Evolutionary conservation across 2,797 vertebrate genomes (phyloP).

Genomic region (Oreonectes daqikongensis): DNA sequence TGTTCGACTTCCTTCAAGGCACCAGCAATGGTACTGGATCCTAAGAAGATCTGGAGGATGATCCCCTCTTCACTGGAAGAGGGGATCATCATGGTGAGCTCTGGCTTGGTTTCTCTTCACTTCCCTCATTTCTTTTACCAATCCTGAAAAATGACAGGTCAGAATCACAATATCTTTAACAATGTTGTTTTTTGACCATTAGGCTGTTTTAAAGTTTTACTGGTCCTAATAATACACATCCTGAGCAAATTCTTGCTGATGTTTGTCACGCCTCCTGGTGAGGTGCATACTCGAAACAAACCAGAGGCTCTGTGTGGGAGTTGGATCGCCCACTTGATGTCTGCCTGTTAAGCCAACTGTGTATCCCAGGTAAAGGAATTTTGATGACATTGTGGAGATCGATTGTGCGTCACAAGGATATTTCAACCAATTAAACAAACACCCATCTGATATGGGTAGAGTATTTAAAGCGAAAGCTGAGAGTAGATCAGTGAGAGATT

Average conservation of each 20-base stretch:
- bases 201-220: no score
- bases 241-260: constrained; percentile 63
- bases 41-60: no score
- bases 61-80: no score
- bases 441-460: not conserved
- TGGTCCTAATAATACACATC: constrained; percentile 3
- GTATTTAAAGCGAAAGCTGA: constrained; percentile 65
- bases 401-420: constrained; percentile 61
- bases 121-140: no score
- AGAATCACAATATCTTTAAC: no score
- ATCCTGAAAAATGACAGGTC: no score
- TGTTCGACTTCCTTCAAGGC: no score
- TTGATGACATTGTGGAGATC: constrained; percentile 45
- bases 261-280: constrained; percentile 55
- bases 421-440: constrained; percentile 54
- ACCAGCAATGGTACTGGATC: no score
- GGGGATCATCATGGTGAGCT: no score
- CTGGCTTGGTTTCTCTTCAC: no score
- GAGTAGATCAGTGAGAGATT: constrained; percentile 28
- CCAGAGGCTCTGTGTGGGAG: constrained; percentile 55
- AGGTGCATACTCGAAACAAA: constrained; percentile 30
- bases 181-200: no score
- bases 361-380: constrained; percentile 75
- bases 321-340: constrained; percentile 48
- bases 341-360: constrained; percentile 38